Percentiles rank a stretch among this genome's conserved stretches.
Conservation (phyloP, 2,113 vertebrate genomes). For the Pedionomus torquatus region DNA sequence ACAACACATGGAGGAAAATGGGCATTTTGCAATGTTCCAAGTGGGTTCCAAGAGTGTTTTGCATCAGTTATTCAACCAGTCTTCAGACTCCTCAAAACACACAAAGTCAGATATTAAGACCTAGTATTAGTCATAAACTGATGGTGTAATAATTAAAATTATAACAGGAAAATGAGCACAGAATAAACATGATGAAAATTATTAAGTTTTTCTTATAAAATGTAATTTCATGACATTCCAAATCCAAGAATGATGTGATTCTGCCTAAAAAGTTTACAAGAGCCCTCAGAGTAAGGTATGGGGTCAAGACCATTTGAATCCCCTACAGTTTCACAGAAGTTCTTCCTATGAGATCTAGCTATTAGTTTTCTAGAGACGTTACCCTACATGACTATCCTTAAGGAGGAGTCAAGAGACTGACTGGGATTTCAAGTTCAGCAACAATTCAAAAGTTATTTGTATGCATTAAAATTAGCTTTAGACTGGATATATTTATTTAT, state of each 20-base stretch:
- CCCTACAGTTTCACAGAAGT: not conserved
- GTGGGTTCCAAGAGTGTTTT: not conserved
- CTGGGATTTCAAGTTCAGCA: not conserved
- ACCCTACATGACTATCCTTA: not conserved
- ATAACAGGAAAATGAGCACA: not conserved
- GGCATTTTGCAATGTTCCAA: not conserved
- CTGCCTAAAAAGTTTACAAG: not conserved
- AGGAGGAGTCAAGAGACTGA: not conserved
- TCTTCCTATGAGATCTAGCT: not conserved
- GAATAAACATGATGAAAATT: not conserved
- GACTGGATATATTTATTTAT: not conserved
- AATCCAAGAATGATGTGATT: not conserved
- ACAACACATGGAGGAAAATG: not conserved
- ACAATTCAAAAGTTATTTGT: not conserved
- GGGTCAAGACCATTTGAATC: not conserved
- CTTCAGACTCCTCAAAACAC: not conserved
- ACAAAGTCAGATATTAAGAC: not conserved
- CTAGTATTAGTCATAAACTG: not conserved
- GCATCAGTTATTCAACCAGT: not conserved
- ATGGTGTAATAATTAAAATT: not conserved
- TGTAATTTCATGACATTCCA: not conserved
- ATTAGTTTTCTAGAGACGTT: not conserved
- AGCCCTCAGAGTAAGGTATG: not conserved
- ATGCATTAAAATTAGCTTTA: conserved; percentile 1
- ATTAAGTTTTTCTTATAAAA: not conserved